Percentiles rank a stretch among this genome's conserved stretches.
phyloP scores from a whole-genome alignment of 2,888 invertebrate genomes.

The Drosophila mayaguana region DNA sequence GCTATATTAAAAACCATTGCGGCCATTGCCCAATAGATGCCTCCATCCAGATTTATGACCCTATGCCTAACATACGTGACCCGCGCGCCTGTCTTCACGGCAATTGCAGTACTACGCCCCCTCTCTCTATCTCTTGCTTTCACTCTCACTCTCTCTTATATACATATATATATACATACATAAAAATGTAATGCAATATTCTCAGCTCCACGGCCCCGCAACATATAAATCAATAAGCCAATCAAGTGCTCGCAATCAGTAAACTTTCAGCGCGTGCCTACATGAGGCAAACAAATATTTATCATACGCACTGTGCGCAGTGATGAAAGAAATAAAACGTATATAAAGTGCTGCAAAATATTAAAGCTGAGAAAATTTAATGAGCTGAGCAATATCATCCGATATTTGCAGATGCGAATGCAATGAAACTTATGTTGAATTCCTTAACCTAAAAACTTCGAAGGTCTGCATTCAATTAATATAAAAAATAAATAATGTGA shows the following conservation, averaged over 20 bases:
- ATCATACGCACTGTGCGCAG: constrained; percentile 45
- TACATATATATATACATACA: not conserved
- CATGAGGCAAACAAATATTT: constrained; percentile 55
- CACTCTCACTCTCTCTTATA: too few relatives aligned
- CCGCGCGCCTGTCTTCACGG: constrained; percentile 11
- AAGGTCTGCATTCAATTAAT: too few relatives aligned
- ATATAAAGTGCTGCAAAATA: not conserved
- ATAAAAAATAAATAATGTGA: too few relatives aligned
- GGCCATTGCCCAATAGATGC: constrained; percentile 49
- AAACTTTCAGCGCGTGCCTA: constrained; percentile 54
- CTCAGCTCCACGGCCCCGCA: constrained; percentile 12
- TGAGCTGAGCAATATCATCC: not conserved
- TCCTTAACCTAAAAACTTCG: too few relatives aligned
- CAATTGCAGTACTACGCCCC: constrained; percentile 28
- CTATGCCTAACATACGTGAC: constrained; percentile 48
- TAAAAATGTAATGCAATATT: constrained; percentile 51
- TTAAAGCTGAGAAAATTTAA: not conserved
- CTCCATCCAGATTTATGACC: constrained; percentile 40
- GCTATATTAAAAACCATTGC: constrained; percentile 50
- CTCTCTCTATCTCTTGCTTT: too few relatives aligned
- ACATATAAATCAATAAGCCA: constrained; percentile 71
- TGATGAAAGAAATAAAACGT: constrained; percentile 43
- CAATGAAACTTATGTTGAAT: too few relatives aligned
- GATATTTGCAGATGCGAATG: not conserved
- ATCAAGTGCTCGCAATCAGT: constrained; percentile 67